Conservation (phyloP, 2,888 invertebrate species). For the Callyntrura guangdongensis region DNA sequence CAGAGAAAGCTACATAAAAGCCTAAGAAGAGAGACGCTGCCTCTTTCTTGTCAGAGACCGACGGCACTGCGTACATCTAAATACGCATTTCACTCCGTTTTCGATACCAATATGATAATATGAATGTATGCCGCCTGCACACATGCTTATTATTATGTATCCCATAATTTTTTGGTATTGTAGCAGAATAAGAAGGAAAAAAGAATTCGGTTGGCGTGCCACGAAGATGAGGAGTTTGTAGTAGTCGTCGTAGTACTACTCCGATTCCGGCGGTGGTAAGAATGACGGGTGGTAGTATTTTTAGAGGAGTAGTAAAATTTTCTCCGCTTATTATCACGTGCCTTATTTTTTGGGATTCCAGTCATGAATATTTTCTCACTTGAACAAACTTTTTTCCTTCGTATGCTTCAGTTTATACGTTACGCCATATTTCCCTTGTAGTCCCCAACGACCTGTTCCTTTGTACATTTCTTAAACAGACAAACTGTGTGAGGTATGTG, state of each 20-base stretch:
- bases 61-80: not conserved
- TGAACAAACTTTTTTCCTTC: slow-evolving; percentile 69
- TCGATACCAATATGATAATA: slow-evolving; percentile 9
- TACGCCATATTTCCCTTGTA: slow-evolving; percentile 62
- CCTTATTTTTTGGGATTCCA: slow-evolving; percentile 67
- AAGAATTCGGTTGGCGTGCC: slow-evolving; percentile 6
- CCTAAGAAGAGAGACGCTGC: not conserved
- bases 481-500: slow-evolving; percentile 55
- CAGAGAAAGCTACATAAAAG: slow-evolving; percentile 6
- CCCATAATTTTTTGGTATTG: slow-evolving; percentile 54
- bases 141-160: slow-evolving; percentile 26
- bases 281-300: slow-evolving; percentile 3
- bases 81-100: not conserved
- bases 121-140: not conserved
- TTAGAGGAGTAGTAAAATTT: slow-evolving; percentile 50
- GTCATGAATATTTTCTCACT: slow-evolving; percentile 76
- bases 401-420: slow-evolving; percentile 33
- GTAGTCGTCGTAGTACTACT: not conserved
- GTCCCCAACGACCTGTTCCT: slow-evolving; percentile 47
- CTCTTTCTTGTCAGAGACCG: not conserved
- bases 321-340: slow-evolving; percentile 73
- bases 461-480: slow-evolving; percentile 50
- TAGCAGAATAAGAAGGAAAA: slow-evolving; percentile 12
- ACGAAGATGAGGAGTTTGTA: not conserved
- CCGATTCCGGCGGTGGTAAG: not conserved